Percentiles rank a stretch among this genome's conserved stretches.
Evolutionary conservation across 2,113 vertebrate genomes (phyloP).

Genomic region (Chaetorhynchus papuensis): DNA sequence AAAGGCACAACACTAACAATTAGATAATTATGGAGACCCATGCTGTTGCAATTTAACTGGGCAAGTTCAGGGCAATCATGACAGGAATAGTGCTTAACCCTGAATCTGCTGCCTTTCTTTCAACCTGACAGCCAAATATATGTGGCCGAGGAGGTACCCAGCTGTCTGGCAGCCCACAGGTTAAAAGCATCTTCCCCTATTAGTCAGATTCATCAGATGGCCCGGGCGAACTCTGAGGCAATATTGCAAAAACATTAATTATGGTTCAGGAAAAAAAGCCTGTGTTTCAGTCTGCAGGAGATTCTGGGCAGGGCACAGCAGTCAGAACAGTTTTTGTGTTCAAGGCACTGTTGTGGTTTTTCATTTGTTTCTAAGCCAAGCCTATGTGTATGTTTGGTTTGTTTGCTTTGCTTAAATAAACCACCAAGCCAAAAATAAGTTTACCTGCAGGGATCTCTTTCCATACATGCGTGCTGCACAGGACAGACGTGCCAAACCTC

Average conservation of each 20-base stretch:
- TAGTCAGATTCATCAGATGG: slow-evolving; percentile 51
- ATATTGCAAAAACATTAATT: slow-evolving; percentile 63
- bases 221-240: slow-evolving; percentile 26
- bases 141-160: neutral
- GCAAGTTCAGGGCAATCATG: slow-evolving; percentile 74
- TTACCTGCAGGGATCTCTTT: neutral
- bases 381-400: neutral
- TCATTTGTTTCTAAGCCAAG: neutral
- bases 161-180: slow-evolving; percentile 38
- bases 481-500: neutral
- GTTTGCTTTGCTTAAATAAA: neutral
- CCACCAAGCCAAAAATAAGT: neutral
- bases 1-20: slow-evolving; percentile 78
- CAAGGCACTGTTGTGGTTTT: neutral
- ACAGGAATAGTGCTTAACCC: slow-evolving; percentile 71
- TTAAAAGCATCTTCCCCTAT: slow-evolving; percentile 57
- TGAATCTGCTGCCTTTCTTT: slow-evolving; percentile 55
- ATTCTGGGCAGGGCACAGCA: neutral
- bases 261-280: slow-evolving; percentile 36
- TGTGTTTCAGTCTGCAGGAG: slow-evolving; percentile 21
- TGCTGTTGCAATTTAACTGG: slow-evolving; percentile 77
- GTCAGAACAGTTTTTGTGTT: neutral
- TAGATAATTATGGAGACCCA: slow-evolving; percentile 79
- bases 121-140: slow-evolving; percentile 11
- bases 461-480: neutral